Conservation (phyloP, 2,888 invertebrate species). For the Sisyra terminalis region DNA sequence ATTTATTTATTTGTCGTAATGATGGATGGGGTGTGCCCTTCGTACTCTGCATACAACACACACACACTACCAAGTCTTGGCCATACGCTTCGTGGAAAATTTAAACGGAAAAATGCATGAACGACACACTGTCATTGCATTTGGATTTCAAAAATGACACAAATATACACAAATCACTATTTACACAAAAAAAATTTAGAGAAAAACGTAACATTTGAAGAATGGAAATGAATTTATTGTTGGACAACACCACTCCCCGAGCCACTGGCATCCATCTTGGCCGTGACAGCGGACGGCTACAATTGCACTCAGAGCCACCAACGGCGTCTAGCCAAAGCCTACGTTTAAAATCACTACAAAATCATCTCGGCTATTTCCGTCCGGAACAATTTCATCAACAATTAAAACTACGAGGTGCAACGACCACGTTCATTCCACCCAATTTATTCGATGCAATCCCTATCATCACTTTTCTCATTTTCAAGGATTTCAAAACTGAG, state of each 20-base stretch:
- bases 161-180: constrained; percentile 2
- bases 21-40: constrained; percentile 7
- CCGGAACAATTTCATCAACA: too few relatives aligned
- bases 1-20: not conserved
- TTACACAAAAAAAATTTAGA: constrained; percentile 4
- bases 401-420: too few relatives aligned
- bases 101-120: not conserved
- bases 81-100: too few relatives aligned
- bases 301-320: constrained; percentile 5
- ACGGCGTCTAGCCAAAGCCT: not conserved
- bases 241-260: constrained; percentile 8
- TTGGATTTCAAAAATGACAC: constrained; percentile 1
- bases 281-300: constrained; percentile 8
- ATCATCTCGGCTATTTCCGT: too few relatives aligned
- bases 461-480: too few relatives aligned
- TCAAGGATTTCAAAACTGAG: too few relatives aligned
- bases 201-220: constrained; percentile 8
- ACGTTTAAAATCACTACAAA: too few relatives aligned
- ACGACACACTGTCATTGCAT: constrained; percentile 7
- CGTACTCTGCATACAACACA: not conserved
- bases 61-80: too few relatives aligned
- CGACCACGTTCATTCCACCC: too few relatives aligned
- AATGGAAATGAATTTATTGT: constrained; percentile 5
- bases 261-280: constrained; percentile 9
- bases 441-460: too few relatives aligned